phyloP scores from a whole-genome alignment of 1,140 invertebrate genomes.

The Prorops nasuta region DNA sequence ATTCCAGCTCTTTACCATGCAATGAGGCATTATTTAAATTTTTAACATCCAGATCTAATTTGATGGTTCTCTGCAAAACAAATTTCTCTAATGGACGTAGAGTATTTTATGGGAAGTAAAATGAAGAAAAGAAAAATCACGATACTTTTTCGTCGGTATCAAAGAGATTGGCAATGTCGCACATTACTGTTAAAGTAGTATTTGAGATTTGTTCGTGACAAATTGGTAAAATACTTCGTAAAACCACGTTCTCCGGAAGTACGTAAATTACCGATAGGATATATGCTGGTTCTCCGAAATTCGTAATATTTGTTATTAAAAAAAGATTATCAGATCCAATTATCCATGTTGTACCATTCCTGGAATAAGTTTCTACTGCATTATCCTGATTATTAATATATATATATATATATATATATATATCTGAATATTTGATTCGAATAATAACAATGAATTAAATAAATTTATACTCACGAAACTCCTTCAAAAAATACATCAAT shows the following conservation, averaged over 20 bases:
- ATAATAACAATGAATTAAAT: neutral
- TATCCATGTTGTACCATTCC: conserved; percentile 36
- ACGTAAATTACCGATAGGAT: conserved; percentile 31
- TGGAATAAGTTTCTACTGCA: too few relatives aligned
- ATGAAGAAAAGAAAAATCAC: too few relatives aligned
- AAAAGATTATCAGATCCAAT: conserved; percentile 45
- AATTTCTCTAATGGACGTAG: neutral
- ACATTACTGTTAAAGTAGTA: conserved; percentile 24
- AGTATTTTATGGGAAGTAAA: neutral
- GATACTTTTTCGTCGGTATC: conserved; percentile 20
- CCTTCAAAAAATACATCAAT: conserved; percentile 20
- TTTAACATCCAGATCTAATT: conserved; percentile 47
- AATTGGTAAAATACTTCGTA: conserved; percentile 43
- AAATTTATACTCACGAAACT: conserved; percentile 15
- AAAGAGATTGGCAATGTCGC: conserved; percentile 37
- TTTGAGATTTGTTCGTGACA: conserved; percentile 36
- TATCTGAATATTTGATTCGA: conserved; percentile 5
- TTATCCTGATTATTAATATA: neutral
- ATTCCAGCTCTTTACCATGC: conserved; percentile 25
- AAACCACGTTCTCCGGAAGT: conserved; percentile 33
- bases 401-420: conserved; percentile 1
- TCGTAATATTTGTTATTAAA: conserved; percentile 38
- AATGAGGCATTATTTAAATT: conserved; percentile 30
- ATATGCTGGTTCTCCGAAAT: conserved; percentile 49
- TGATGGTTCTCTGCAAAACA: conserved; percentile 34